A percentile compares a stretch with the other conserved stretches of the same genome.
phyloP scores from a whole-genome alignment of 2,888 invertebrate species.

The Microplitis deprimator region DNA sequence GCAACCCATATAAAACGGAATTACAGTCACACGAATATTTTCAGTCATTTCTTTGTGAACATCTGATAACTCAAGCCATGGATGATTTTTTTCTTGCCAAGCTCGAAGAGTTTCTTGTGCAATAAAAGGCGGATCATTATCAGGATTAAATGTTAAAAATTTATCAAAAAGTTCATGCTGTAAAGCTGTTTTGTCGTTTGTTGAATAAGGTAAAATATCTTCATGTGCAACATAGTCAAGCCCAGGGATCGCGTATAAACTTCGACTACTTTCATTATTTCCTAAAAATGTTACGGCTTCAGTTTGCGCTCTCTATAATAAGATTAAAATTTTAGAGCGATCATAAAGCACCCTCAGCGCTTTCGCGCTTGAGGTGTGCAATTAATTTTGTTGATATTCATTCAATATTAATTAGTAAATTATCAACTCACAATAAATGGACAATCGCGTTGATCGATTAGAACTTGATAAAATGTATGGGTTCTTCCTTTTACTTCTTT shows the following conservation, averaged over 20 bases:
- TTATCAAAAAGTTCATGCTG: slow-evolving; percentile 98
- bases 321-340: too few relatives aligned
- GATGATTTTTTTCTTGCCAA: slow-evolving; percentile 98
- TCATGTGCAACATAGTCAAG: slow-evolving; percentile 98
- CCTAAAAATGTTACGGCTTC: slow-evolving; percentile 98
- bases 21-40: slow-evolving; percentile 95
- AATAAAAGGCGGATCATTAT: slow-evolving; percentile 89
- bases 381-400: slow-evolving; percentile 12
- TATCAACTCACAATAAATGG: slow-evolving; percentile 89
- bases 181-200: slow-evolving; percentile 89
- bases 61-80: slow-evolving; percentile 96
- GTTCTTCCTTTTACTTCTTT: slow-evolving; percentile 92
- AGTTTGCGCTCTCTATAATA: slow-evolving; percentile 90
- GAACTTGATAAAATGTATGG: slow-evolving; percentile 97
- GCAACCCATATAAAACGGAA: slow-evolving; percentile 98
- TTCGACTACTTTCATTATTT: slow-evolving; percentile 94
- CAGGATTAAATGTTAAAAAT: slow-evolving; percentile 86
- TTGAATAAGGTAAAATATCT: slow-evolving; percentile 95
- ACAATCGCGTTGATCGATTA: slow-evolving; percentile 97
- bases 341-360: too few relatives aligned
- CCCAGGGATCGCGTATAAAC: slow-evolving; percentile 96
- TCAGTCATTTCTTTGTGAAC: slow-evolving; percentile 98
- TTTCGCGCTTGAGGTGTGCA: too few relatives aligned
- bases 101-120: slow-evolving; percentile 92
- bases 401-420: not conserved